Evolutionary conservation across 2,113 vertebrate species (phyloP).

Genomic region (Nipponia nippon): DNA sequence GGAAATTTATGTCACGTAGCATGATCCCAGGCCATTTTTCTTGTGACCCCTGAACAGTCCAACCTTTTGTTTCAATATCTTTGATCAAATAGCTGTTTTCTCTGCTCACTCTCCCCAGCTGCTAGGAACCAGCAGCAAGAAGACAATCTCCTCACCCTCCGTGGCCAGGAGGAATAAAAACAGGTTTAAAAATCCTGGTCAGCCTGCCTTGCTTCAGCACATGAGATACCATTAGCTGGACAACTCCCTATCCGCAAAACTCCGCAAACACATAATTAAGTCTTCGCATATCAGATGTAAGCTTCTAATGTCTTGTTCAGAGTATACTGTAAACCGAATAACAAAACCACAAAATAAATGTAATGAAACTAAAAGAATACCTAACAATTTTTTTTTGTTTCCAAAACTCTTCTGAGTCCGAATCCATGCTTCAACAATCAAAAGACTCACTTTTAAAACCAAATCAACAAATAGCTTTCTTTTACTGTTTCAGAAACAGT

Average conservation of each 20-base stretch:
- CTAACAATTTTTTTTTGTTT: not conserved
- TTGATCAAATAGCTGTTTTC: not conserved
- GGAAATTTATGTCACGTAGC: not conserved
- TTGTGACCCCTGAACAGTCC: not conserved
- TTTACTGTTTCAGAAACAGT: constrained; percentile 39
- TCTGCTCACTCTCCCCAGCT: not conserved
- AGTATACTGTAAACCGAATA: not conserved
- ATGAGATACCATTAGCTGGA: not conserved
- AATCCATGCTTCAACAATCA: constrained; percentile 11
- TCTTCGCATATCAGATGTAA: not conserved
- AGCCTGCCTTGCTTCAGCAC: not conserved
- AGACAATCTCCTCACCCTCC: not conserved
- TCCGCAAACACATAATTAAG: not conserved
- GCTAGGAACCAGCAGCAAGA: not conserved
- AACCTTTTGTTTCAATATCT: not conserved
- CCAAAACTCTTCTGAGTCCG: not conserved
- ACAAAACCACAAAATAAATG: not conserved
- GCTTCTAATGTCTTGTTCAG: not conserved
- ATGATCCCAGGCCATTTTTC: not conserved
- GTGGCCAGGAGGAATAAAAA: not conserved
- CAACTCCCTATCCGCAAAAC: not conserved
- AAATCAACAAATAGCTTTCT: constrained; percentile 52
- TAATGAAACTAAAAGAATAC: not conserved
- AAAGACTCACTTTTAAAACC: constrained; percentile 41
- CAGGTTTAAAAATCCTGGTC: not conserved